Conservation (phyloP, 2,113 vertebrate genomes). For the Hepsetus odoe region DNA sequence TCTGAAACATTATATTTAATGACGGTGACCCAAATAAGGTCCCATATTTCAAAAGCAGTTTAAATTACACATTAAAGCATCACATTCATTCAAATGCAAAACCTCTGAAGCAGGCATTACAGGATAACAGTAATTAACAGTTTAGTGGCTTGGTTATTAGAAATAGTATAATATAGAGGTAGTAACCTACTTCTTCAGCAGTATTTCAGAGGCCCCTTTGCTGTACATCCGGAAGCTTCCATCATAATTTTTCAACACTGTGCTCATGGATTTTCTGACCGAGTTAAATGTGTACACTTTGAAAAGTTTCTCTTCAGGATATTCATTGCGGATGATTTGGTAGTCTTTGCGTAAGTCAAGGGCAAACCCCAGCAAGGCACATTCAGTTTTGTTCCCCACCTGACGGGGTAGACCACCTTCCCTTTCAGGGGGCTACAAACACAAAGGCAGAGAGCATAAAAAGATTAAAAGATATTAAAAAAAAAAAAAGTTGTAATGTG, state of each 20-base stretch:
- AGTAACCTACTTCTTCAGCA: conserved; percentile 92
- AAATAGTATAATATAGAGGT: too few relatives aligned
- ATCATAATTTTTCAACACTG: conserved; percentile 90
- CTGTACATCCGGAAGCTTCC: conserved; percentile 95
- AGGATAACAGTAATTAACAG: neutral
- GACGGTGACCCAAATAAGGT: too few relatives aligned
- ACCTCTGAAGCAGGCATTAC: too few relatives aligned
- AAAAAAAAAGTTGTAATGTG: too few relatives aligned
- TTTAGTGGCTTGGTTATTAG: neutral
- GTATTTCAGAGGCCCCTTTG: conserved; percentile 97
- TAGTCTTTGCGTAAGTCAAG: conserved; percentile 90
- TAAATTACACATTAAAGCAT: neutral
- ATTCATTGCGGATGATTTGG: conserved; percentile 89
- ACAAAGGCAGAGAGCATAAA: conserved; percentile 19
- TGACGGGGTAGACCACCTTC: conserved; percentile 95
- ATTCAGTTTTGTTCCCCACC: conserved; percentile 99
- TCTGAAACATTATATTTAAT: too few relatives aligned
- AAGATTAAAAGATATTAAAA: too few relatives aligned
- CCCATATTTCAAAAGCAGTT: conserved; percentile 19
- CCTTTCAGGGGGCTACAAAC: conserved; percentile 87
- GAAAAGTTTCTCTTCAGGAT: conserved; percentile 92
- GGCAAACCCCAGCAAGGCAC: conserved; percentile 95
- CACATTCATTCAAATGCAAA: too few relatives aligned
- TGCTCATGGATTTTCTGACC: conserved; percentile 98
- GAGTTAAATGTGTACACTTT: conserved; percentile 99